Base-by-base conservation (phyloP, 2,113 vertebrate species). In the Sinocyclocheilus anshuiensis region DNA sequence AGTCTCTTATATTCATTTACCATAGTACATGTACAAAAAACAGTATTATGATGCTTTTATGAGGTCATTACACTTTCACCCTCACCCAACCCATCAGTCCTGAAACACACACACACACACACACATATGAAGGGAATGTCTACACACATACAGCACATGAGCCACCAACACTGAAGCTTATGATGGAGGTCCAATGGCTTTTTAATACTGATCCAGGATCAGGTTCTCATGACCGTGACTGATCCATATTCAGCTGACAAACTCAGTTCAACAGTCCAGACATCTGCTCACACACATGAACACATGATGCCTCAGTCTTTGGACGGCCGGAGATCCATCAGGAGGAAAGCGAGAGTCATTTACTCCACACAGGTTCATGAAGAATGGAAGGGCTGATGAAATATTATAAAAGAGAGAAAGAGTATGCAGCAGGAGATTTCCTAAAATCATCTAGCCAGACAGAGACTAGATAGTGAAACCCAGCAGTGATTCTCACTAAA, bases 191-290 rank as follows among this genome's bases (percentile, higher is more conserved):
- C 33, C 29, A 79, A 59, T 59, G 77, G 29, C 77, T 80, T 42
- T 80, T 13, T 63, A 80, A 80, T 42, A 80, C 77, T 63, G 77
- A 63, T 80, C 22, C 12, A 63, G 55, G 57, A 16, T 63, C 77
- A 63, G 33, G 15, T n/a, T 80, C 13, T 29, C 50, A 59, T 29
- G 26, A 33, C 26, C 11, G 29, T 39, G 29, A 39, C 39, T 75
- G 71, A 79, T 79, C 77, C 77, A 39, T 9, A 26, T 36, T 36
- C 53, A 79, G 29, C 77, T 5, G 3, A 33, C 16, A 77, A 33
- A 76, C 74, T 45, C 74, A 18, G 48, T 53, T 53, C 24, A 77
- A 77, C 24, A 77, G 48, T 53, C 22, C 24, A 79, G 18, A 59
- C 77, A 79, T 22, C 53, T 61, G 18, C 55, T 15, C 20, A n/a